These are phyloP conservation scores for Eira barbara DNA, from an alignment of 2,113 vertebrate genomes.

Conservation along the genomic window DNA sequence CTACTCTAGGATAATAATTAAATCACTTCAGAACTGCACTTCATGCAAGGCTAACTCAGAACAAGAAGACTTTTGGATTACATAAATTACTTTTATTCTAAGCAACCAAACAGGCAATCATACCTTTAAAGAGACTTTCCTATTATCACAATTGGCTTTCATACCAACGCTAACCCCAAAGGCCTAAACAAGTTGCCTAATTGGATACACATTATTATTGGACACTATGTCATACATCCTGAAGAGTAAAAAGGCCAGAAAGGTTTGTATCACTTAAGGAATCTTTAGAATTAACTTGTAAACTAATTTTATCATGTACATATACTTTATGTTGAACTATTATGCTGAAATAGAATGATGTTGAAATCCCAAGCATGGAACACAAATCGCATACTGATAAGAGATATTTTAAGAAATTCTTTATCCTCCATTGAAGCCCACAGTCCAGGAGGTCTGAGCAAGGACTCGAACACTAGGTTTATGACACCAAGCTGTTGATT, in stretches of 20 bases:
- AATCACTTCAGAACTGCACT: conserved; percentile 1
- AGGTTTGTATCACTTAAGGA: background rate
- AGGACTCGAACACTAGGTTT: background rate
- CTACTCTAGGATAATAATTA: background rate
- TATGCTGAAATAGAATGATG: background rate
- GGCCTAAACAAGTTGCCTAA: background rate
- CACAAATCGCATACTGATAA: background rate
- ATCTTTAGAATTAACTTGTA: background rate
- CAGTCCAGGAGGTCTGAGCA: background rate
- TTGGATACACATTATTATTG: background rate
- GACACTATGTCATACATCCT: background rate
- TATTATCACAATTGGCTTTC: background rate
- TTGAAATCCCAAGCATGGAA: background rate
- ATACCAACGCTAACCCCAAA: background rate
- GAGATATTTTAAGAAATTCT: background rate
- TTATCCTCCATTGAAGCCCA: background rate
- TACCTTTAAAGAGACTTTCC: background rate
- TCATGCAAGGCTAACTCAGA: background rate
- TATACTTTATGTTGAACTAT: background rate
- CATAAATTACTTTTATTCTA: background rate
- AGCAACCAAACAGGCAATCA: background rate
- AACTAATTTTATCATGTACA: background rate
- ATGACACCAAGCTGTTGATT: background rate
- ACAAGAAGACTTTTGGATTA: background rate
- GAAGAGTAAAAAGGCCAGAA: background rate